These are phyloP conservation scores for Blomia tropicalis DNA, from an alignment of 2,888 invertebrate species.

Conservation along the genomic window DNA sequence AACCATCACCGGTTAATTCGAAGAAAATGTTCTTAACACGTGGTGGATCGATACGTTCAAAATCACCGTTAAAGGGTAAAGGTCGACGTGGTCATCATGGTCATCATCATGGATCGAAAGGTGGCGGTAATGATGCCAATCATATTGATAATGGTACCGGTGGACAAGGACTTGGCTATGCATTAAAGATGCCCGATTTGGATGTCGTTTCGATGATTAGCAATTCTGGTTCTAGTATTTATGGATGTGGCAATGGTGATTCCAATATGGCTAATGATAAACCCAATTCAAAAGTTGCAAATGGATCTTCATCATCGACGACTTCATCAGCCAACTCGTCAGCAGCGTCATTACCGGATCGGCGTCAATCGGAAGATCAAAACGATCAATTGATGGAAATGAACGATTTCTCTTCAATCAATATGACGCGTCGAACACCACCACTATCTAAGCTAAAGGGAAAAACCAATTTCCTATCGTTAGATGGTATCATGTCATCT, in stretches of 20 bases:
- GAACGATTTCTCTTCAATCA: background rate
- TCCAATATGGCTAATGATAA: background rate
- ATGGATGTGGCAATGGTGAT: background rate
- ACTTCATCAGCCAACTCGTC: constrained; percentile 4
- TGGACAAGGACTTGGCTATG: background rate
- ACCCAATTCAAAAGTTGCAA: background rate
- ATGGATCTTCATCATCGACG: background rate
- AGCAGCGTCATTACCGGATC: background rate
- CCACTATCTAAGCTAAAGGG: background rate
- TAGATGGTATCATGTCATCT: background rate
- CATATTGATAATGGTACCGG: background rate
- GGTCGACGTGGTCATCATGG: background rate
- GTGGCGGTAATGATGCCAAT: background rate
- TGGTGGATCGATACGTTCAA: constrained; percentile 29
- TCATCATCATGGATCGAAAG: background rate
- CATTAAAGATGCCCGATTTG: background rate
- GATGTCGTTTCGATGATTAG: constrained; percentile 4
- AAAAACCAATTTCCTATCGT: background rate
- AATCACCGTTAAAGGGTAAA: constrained; percentile 18
- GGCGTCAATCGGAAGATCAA: background rate
- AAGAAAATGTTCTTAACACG: constrained; percentile 59
- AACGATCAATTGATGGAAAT: background rate
- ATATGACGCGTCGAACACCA: background rate
- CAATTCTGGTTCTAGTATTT: background rate
- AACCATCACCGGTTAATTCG: constrained; percentile 85